A percentile compares a stretch with the other conserved stretches of the same genome.
These are phyloP conservation scores for Drosophila macrospina DNA, from an alignment of 2,888 invertebrate species.

Conservation along the genomic window DNA sequence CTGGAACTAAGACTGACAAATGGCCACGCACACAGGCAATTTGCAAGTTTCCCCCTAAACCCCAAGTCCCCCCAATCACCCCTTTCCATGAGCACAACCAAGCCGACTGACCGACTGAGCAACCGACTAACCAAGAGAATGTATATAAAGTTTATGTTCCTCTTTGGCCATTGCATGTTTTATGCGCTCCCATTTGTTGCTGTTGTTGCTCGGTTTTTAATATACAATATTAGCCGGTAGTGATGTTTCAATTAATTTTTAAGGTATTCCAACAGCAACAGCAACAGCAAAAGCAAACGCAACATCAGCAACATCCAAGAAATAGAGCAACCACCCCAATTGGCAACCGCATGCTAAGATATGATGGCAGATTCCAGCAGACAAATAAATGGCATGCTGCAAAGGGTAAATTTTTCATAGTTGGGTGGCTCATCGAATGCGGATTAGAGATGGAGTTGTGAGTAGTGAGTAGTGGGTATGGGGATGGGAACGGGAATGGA, in stretches of 20 bases:
- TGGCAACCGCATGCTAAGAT: conserved; percentile 70
- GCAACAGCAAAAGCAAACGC: no score
- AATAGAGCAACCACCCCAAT: not conserved
- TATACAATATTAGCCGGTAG: conserved; percentile 71
- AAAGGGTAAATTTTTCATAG: conserved; percentile 80
- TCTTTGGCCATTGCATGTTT: conserved; percentile 56
- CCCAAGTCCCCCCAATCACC: not conserved
- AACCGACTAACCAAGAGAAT: conserved; percentile 9
- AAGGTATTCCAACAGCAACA: conserved; percentile 56
- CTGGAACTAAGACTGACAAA: conserved; percentile 76
- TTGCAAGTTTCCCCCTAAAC: conserved; percentile 56
- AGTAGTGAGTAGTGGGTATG: not conserved
- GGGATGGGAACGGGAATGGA: not conserved
- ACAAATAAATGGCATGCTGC: conserved; percentile 77
- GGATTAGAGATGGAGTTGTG: not conserved
- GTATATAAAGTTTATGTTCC: conserved; percentile 44
- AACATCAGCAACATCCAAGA: conserved; percentile 17
- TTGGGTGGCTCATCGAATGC: conserved; percentile 47
- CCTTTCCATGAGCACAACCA: not conserved
- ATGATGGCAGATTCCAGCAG: conserved; percentile 72
- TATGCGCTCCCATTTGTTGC: conserved; percentile 57
- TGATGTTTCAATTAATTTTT: conserved; percentile 82
- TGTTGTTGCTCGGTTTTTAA: conserved; percentile 62
- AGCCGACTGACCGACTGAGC: not conserved
- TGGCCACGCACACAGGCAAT: conserved; percentile 73